Evolutionary conservation across 2,113 vertebrate species (phyloP), one percentile per base, ranked within the genome.

Genomic region (Genyomyrus donnyi): DNA sequence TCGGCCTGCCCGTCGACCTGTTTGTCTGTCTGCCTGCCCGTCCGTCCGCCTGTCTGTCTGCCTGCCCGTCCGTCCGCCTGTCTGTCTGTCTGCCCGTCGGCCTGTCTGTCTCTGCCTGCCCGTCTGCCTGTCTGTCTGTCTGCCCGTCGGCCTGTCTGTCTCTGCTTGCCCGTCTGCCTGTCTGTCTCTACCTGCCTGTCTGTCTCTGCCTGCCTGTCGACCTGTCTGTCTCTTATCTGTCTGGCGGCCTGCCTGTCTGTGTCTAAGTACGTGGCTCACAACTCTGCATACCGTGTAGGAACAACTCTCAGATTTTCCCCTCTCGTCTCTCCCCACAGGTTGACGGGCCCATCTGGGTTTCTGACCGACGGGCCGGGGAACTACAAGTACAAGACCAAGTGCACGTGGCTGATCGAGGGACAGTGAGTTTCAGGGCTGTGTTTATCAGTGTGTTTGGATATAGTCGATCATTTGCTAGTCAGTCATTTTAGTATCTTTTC

Each of bases 341-440:
- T 99, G 93, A 98, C 97, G 31, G 98, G 97, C 27, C 94, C 97
- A 84, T 97, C 97, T 21, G 98, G 98, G 6, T 97, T 96, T 66
- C 95, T 99, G 91, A 98, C 97, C 0, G 98, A 99, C 90, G 98
- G 98, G 91, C 98, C 98, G 87, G 98, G 98, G 53, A 98, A 99
- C 95, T 99, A 99, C 93, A 99, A 99, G 93, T 98, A 98, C 94
- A 99, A 99, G 95, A 99, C 98, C 0, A 99, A 99, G 90, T 99
- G 98, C 92, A 99, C 98, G 0, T 99, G 98, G 98, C 98, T 99
- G 0, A 98, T 99, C 62, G 97, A 99, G 92, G 98, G 98, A 95
- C 96, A 96, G 98, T 99, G 93, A 98, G 98, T 96, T 45, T 0
- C 35, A 39, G 74, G n/a, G 1, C 62, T 31, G 10, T 31, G 62